Evolutionary conservation across 2,888 invertebrate genomes (phyloP), one percentile per base, ranked within the genome.

Genomic region (Phyllotreta cruciferae): DNA sequence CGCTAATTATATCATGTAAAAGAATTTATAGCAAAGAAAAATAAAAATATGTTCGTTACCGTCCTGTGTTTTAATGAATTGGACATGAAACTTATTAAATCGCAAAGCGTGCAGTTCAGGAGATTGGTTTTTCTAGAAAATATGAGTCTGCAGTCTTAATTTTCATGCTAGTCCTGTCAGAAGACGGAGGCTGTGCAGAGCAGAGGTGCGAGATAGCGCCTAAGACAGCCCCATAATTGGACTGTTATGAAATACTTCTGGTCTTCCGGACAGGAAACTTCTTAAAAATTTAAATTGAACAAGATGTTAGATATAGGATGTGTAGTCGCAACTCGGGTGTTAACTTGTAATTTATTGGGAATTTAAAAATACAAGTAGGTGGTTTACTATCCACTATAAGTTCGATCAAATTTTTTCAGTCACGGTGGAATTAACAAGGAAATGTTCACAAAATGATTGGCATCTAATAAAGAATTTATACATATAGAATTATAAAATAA

Each of bases 61-160:
- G 7, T 35, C 11, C 52, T 52, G 52, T 37, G 7, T 10, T 35
- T 62, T 62, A 68, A 68, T 66, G 66, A 65, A 62, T 61, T 64
- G 66, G 64, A 63, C 66, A 64, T 63, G 62, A 66, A 68, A 66
- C 68, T 66, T 68, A 68, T 68, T 68, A 68, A 68, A 68, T 64
- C 68, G 75, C 74, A 68, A 73, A 74, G 73, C 76, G 76, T 77
- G 75, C 77, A 74, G 72, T 74, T 72, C 71, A 68, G 72, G 69
- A 77, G 76, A 78, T 78, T 78, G 78, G 74, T 74, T 75, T 77
- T 75, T 76, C 70, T 73, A 74, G 77, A 76, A 76, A 76, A 60
- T 75, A 69, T 74, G 69, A 73, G 73, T 70, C 69, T 65, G 64
- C 62, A 36, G 49, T 63, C 60, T 66, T 60, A 63, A 66, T 66